These are phyloP conservation scores for Gnathonemus echidnorhynchus DNA, from an alignment of 2,113 vertebrate species.

Conservation along the genomic window DNA sequence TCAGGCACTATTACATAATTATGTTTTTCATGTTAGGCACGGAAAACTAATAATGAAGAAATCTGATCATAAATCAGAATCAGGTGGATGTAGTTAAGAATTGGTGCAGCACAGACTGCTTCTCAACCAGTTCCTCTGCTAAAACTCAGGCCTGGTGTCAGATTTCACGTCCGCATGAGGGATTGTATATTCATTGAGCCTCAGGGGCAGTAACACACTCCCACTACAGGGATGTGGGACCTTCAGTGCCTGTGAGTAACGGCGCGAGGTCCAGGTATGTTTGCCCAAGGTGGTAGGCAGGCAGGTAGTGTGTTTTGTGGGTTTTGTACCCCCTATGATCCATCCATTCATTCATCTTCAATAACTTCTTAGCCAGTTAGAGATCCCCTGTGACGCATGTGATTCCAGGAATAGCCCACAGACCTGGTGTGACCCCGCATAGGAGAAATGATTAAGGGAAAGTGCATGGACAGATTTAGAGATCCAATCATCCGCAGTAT, in stretches of 20 bases:
- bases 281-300: not conserved
- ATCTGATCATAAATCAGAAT: not conserved
- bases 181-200: conserved; percentile 16
- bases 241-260: conserved; percentile 31
- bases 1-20: not conserved
- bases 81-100: not conserved
- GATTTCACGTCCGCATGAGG: conserved; percentile 48
- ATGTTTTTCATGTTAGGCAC: not conserved
- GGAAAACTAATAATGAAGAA: not conserved
- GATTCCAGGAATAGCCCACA: not conserved
- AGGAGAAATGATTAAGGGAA: not conserved
- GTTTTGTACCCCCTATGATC: not conserved
- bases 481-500: not conserved
- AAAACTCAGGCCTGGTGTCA: conserved; percentile 30
- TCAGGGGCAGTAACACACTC: conserved; percentile 16
- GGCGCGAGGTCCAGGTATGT: conserved; percentile 9
- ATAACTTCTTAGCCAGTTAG: not conserved
- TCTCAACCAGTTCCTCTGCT: not conserved
- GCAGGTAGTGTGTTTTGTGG: not conserved
- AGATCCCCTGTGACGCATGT: not conserved
- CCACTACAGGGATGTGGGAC: conserved; percentile 32
- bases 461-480: not conserved
- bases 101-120: not conserved
- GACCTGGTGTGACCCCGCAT: not conserved
- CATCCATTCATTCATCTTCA: not conserved